Base-by-base conservation (phyloP, 2,888 invertebrate species). In the Limnephilus auricula region DNA sequence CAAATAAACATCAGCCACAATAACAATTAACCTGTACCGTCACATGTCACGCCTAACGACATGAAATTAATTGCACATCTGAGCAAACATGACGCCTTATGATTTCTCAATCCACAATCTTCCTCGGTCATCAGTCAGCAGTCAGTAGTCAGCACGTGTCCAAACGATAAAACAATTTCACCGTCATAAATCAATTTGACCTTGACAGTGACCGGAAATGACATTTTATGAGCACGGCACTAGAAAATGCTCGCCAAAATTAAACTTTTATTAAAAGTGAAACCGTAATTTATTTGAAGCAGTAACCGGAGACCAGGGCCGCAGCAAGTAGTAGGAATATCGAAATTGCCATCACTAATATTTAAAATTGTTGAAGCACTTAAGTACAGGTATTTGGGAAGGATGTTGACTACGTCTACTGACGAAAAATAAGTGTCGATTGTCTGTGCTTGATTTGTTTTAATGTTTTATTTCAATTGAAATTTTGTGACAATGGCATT, bases 191-290 rank as follows among this genome's bases (percentile, higher is more conserved):
- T 65, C 65, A 65, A 65, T 65, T 65, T 65, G 65, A n/a, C 65
- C 65, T 65, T 65, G 65, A n/a, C 65, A 65, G 65, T 65, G 65
- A 65, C 65, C 65, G 65, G 65, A 65, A 65, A 65, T 65, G 65
- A 65, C 25, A n/a, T 65, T 65, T 65, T 65, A 65, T 65, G 65
- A 9, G 25, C 65, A n/a, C 25, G n/a, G 25, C 25, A 10, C 65
- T 65, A 65, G 65, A 65, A 65, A 65, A 65, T 25, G 65, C 65
- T 65, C 2, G 65, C 65, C 65, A 65, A 65, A 65, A 9, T n/a
- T 25, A n/a, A 25, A 65, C 65, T n/a, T 65, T 65, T 65, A 65
- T 65, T 65, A 65, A 32, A 80, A 80, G 80, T 80, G 80, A 80
- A 80, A 32, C 80, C 80, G 80, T 32, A 80, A 4, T 31, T 32